Evolutionary conservation across 2,113 vertebrate species (phyloP), one percentile per base, ranked within the genome.

Genomic region (Gasterosteus aculeatus): DNA sequence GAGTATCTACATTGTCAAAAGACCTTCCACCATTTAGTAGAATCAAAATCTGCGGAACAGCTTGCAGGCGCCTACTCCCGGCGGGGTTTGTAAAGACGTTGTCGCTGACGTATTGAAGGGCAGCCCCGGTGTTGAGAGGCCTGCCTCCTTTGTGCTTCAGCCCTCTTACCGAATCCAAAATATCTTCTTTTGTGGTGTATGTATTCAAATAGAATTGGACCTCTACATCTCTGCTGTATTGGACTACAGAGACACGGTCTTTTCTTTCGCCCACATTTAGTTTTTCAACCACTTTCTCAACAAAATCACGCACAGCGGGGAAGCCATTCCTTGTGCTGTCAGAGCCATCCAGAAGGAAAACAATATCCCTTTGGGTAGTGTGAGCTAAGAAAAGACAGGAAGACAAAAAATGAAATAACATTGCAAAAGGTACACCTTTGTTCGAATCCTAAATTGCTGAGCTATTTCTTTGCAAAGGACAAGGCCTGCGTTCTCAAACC

Each of bases 31-130:
- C 79, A 70, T 35, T 85, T 42, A 89, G 58, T 46, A 89, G 7
- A 59, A 93, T 26, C 71, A 96, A 78, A 44, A 96, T 85, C 86
- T 96, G 47, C n/a, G 18, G 47, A n/a, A 51, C 19, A 9, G 18
- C 92, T 12, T 95, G 94, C 60, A 92, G 93, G 0, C 94, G 92
- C 42, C 95, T 94, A 83, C 95, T 95, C 10, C 96, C 96, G 2
- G 94, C 91, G 0, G 92, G 85, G 64, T 60, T 89, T 60, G 94
- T 95, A 1, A 96, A 96, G 51, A 96, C 76, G 35, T 91, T 59
- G 35, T 81, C 66, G 33, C 60, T 81, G 60, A 81, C 58, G 44
- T 81, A 64, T 42, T 75, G 72, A 35, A 96, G 89, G 19, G 85
- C 85, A 0, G 86, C 90, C 66, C 95, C 96, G 35, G 95, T 81